phyloP scores from a whole-genome alignment of 2,797 vertebrate species.

The Lateolabrax maculatus region DNA sequence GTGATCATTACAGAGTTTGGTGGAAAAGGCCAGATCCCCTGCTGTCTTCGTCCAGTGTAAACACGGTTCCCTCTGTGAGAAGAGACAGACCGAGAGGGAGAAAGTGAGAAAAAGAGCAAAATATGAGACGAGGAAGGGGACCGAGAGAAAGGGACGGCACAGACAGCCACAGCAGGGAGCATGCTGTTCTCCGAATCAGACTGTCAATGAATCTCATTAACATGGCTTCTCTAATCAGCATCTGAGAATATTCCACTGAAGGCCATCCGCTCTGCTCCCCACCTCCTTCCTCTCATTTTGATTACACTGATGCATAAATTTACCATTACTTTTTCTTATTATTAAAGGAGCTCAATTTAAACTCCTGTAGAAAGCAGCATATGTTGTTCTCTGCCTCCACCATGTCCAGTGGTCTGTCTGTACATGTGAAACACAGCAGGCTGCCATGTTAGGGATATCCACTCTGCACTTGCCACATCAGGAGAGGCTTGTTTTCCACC shows the following conservation, averaged over 20 bases:
- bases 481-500: conserved; percentile 45
- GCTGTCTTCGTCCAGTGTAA: conserved; percentile 52
- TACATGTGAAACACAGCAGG: conserved; percentile 55
- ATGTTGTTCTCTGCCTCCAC: conserved; percentile 43
- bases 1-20: conserved; percentile 44
- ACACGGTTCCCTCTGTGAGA: conserved; percentile 48
- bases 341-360: conserved; percentile 59
- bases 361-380: conserved; percentile 43
- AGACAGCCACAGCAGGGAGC: conserved; percentile 76
- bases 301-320: conserved; percentile 74
- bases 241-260: conserved; percentile 77
- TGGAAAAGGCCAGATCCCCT: conserved; percentile 44
- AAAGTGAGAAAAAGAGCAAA: conserved; percentile 47
- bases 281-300: conserved; percentile 66
- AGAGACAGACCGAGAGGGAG: conserved; percentile 29
- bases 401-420: conserved; percentile 30
- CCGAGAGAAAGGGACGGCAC: conserved; percentile 40
- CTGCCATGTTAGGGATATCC: conserved; percentile 51
- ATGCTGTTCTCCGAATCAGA: conserved; percentile 73
- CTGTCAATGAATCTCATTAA: conserved; percentile 85
- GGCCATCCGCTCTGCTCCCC: conserved; percentile 66
- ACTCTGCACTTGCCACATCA: conserved; percentile 53
- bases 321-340: conserved; percentile 26
- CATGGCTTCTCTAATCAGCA: conserved; percentile 82
- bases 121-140: conserved; percentile 10